Conservation (phyloP, 2,888 invertebrate species). For the Sicus ferrugineus region DNA sequence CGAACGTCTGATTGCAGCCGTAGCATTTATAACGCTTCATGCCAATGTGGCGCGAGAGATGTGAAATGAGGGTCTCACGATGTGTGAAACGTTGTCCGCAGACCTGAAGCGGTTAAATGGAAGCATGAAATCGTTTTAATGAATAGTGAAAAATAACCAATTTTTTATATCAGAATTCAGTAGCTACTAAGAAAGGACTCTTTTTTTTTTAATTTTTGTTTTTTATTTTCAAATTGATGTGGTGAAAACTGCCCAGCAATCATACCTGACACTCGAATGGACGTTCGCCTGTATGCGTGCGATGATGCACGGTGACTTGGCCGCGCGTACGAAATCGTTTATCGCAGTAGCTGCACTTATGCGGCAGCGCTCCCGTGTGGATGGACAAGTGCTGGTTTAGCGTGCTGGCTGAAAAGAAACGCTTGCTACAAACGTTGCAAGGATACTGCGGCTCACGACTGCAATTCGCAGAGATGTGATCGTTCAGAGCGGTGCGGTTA, state of each 20-base stretch:
- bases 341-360: constrained; percentile 56
- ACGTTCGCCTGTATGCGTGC: constrained; percentile 60
- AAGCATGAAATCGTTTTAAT: neutral
- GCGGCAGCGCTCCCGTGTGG: constrained; percentile 59
- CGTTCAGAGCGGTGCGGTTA: constrained; percentile 42
- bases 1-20: constrained; percentile 57
- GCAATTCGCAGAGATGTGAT: constrained; percentile 47
- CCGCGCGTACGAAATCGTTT: constrained; percentile 60
- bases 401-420: constrained; percentile 54
- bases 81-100: constrained; percentile 58
- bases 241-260: neutral
- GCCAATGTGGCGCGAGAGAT: constrained; percentile 61
- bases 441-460: constrained; percentile 44
- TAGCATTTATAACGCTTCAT: constrained; percentile 63
- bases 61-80: constrained; percentile 60
- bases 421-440: constrained; percentile 52
- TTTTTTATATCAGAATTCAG: no score
- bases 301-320: constrained; percentile 59
- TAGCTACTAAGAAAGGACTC: no score
- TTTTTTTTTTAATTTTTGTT: no score
- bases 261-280: constrained; percentile 59
- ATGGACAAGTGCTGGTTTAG: constrained; percentile 56
- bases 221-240: no score
- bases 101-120: constrained; percentile 45
- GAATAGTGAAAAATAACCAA: neutral